Evolutionary conservation across 35 echinoderm and acorn worm genomes (phyloP).

Genomic region (Ptychodera flava): DNA sequence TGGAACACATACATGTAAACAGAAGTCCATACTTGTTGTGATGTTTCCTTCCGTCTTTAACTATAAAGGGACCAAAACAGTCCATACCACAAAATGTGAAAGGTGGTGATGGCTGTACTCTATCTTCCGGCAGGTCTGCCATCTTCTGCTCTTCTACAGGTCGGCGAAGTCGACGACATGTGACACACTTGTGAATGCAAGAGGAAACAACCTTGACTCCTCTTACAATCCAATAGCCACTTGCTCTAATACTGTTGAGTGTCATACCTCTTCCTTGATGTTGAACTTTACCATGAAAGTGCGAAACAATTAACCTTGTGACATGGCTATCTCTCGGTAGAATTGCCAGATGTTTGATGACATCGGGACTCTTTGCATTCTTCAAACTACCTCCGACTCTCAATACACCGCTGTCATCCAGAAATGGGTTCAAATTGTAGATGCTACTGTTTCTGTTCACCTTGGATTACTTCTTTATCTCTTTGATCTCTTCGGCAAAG

Average conservation of each 20-base stretch:
- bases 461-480: neutral
- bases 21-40: slow-evolving; percentile 45
- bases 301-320: slow-evolving; percentile 19
- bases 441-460: slow-evolving; percentile 29
- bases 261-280: neutral
- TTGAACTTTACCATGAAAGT: neutral
- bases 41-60: slow-evolving; percentile 44
- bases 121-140: slow-evolving; percentile 47
- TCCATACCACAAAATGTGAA: slow-evolving; percentile 72
- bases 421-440: slow-evolving; percentile 48
- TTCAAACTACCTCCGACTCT: slow-evolving; percentile 58
- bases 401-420: slow-evolving; percentile 50
- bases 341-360: slow-evolving; percentile 55
- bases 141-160: slow-evolving; percentile 32
- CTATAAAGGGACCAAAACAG: slow-evolving; percentile 52
- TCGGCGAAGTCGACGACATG: neutral
- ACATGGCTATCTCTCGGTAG: slow-evolving; percentile 38
- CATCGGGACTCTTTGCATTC: slow-evolving; percentile 24
- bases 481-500: slow-evolving; percentile 27
- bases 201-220: neutral
- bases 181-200: neutral
- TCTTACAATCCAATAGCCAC: slow-evolving; percentile 4
- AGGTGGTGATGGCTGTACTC: slow-evolving; percentile 19
- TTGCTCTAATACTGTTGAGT: neutral
- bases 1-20: slow-evolving; percentile 63